phyloP scores from a whole-genome alignment of 2,113 vertebrate species.

The Ptilorrhoa leucosticta region DNA sequence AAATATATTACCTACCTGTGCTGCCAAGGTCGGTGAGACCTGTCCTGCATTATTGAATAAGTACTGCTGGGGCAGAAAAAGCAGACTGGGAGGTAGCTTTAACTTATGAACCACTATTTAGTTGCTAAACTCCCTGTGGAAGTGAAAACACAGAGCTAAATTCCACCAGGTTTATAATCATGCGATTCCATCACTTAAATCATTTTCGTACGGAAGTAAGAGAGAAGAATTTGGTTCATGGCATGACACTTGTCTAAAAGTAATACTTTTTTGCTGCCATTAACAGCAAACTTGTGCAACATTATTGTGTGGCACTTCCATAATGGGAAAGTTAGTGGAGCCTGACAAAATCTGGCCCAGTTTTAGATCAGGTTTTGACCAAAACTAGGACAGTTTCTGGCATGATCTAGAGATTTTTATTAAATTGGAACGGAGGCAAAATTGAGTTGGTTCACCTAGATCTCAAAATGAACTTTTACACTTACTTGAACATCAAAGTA shows the following conservation, averaged over 20 bases:
- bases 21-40: constrained; percentile 58
- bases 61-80: not conserved
- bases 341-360: not conserved
- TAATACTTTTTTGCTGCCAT: not conserved
- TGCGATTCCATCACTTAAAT: not conserved
- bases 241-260: not conserved
- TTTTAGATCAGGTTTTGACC: not conserved
- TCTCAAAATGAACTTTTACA: not conserved
- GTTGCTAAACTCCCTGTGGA: not conserved
- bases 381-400: not conserved
- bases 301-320: not conserved
- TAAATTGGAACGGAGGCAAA: not conserved
- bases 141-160: not conserved
- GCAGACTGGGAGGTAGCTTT: not conserved
- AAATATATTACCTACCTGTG: not conserved
- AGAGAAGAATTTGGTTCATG: not conserved
- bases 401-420: not conserved
- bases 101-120: not conserved
- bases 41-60: constrained; percentile 8
- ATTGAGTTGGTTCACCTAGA: not conserved
- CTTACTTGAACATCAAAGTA: constrained; percentile 37
- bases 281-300: not conserved
- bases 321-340: not conserved
- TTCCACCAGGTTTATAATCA: not conserved
- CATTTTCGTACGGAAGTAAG: not conserved